Evolutionary conservation across 2,888 invertebrate species (phyloP).

Genomic region (Macrosoma leucophasiata): DNA sequence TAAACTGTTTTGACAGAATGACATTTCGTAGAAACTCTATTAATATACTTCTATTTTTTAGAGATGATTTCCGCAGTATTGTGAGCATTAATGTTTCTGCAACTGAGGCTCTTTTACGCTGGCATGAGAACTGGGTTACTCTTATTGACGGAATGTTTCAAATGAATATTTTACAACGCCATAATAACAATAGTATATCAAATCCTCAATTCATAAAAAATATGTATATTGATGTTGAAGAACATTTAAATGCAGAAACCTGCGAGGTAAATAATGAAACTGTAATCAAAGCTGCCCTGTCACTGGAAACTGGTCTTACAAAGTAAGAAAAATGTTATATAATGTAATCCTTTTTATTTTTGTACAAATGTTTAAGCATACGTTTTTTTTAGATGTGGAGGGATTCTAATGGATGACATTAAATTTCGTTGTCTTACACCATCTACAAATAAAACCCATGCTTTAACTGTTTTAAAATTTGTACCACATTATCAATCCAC

Average conservation of each 20-base stretch:
- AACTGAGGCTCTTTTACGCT: constrained; percentile 56
- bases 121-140: constrained; percentile 86
- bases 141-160: constrained; percentile 90
- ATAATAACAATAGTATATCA: constrained; percentile 76
- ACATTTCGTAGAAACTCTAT: too few species aligned
- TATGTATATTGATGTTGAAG: constrained; percentile 33
- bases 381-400: constrained; percentile 42
- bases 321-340: too few species aligned
- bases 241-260: constrained; percentile 24
- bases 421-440: constrained; percentile 30
- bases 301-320: constrained; percentile 24
- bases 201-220: constrained; percentile 69
- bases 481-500: constrained; percentile 33
- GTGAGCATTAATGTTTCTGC: constrained; percentile 30
- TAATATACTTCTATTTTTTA: constrained; percentile 19
- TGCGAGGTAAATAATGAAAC: constrained; percentile 14
- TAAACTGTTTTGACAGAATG: too few species aligned
- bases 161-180: constrained; percentile 77
- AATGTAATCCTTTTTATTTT: too few species aligned
- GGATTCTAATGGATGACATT: constrained; percentile 35
- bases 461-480: constrained; percentile 32
- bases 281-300: constrained; percentile 27
- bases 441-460: constrained; percentile 17
- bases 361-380: too few species aligned
- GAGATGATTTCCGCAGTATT: constrained; percentile 41